Evolutionary conservation across 1,140 invertebrate genomes (phyloP).

Genomic region (Polyergus mexicanus): DNA sequence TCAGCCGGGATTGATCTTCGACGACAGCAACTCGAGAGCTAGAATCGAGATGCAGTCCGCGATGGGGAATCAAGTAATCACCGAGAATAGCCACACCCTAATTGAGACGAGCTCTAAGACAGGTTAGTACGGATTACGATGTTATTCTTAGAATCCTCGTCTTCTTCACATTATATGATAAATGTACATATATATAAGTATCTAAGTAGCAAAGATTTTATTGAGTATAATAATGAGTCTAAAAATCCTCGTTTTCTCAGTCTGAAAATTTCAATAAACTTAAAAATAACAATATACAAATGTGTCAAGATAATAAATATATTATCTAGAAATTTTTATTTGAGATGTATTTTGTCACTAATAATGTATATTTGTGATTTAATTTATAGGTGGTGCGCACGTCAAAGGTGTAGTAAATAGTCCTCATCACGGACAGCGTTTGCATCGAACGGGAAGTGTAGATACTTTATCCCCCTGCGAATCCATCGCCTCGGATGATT

Average conservation of each 20-base stretch:
- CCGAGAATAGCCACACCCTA: conserved; percentile 82
- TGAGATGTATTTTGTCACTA: neutral
- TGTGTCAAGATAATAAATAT: neutral
- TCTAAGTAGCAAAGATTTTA: neutral
- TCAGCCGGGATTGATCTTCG: conserved; percentile 94
- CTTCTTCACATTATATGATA: neutral
- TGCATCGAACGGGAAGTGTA: conserved; percentile 89
- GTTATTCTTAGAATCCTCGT: conserved; percentile 16
- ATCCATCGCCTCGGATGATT: conserved; percentile 93
- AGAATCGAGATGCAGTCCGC: conserved; percentile 79
- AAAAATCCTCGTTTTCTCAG: neutral
- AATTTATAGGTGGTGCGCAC: conserved; percentile 68
- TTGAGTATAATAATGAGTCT: neutral
- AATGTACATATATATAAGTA: no score
- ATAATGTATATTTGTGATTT: conserved; percentile 7
- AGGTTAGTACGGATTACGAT: conserved; percentile 75
- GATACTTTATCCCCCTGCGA: conserved; percentile 93
- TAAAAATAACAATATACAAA: neutral
- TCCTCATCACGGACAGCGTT: conserved; percentile 82
- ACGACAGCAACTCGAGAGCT: conserved; percentile 87
- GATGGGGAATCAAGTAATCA: conserved; percentile 77
- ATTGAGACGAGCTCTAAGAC: conserved; percentile 80
- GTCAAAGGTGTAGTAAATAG: conserved; percentile 82
- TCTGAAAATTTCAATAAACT: conserved; percentile 2
- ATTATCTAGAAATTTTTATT: neutral